Evolutionary conservation across 2,797 vertebrate species (phyloP), one percentile per base, ranked within the genome.

Genomic region (Chromis chromis): DNA sequence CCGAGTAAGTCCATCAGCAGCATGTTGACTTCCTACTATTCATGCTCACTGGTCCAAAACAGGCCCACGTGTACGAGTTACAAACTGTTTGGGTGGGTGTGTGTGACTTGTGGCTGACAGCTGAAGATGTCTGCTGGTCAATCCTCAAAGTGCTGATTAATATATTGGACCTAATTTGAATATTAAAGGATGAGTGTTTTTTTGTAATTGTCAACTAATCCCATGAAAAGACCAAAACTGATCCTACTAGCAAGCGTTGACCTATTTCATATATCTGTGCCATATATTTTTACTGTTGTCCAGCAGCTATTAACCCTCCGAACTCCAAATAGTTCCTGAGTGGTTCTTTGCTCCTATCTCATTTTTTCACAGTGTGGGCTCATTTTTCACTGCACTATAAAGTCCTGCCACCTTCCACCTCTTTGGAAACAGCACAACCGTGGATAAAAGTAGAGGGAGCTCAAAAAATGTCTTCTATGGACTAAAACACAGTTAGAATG

Each of bases 1-100:
- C 50, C 42, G 48, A 61, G 39, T 33, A 54, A 42, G 53, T 77
- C 66, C 55, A 49, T 73, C 65, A 52, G 68, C 61, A 67, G 67
- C 42, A 49, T 25, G 50, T 48, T 16, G 49, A 70, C 57, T 68
- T 36, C 44, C 33, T 22, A 19, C 7, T 57, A n/a, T 74, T 49
- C 44, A 63, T 19, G 53, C 27, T 65, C 2, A 33, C 60, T 55
- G 58, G 11, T 60, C 1, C 1, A 36, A 57, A 42, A 65, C 54
- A 54, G 2, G 3, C 40, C 40, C 31, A 55, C n/a, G 53, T 57
- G 48, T n/a, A 69, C 36, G 57, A 40, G 28, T 69, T 75, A 62
- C 64, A 70, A 24, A 73, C 25, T 36, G 33, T 36, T 36, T 36
- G 10, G 33, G 42, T 62, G 14, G 27, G 46, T 27, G 27, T 36